Evolutionary conservation across 2,888 invertebrate species (phyloP).

Genomic region (Epinotia nisella): DNA sequence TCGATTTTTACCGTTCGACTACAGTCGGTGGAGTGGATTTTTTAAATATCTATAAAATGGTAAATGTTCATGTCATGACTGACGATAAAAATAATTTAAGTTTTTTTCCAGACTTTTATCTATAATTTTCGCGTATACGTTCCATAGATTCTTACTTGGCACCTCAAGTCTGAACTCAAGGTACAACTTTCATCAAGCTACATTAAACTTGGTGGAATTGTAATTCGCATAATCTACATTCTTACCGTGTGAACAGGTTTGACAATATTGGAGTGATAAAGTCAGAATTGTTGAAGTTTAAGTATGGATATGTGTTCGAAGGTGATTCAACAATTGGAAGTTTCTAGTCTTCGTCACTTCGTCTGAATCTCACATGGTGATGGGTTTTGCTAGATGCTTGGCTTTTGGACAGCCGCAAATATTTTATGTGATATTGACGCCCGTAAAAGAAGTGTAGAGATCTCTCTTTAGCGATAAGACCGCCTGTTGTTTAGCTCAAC

Average conservation of each 20-base stretch:
- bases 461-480: too few species aligned
- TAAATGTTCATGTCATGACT: too few species aligned
- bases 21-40: too few species aligned
- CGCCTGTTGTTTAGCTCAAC: too few species aligned
- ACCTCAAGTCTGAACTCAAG: constrained; percentile 42
- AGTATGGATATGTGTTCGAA: constrained; percentile 13
- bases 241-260: constrained; percentile 38
- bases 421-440: too few species aligned
- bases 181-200: constrained; percentile 39
- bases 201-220: constrained; percentile 43
- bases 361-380: neutral
- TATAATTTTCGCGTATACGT: constrained; percentile 10
- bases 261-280: constrained; percentile 29
- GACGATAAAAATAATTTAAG: too few species aligned
- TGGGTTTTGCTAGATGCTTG: neutral
- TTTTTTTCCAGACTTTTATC: constrained; percentile 5
- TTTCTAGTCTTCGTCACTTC: neutral
- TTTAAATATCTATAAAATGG: too few species aligned
- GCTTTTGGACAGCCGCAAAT: neutral
- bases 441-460: too few species aligned
- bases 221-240: constrained; percentile 44
- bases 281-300: constrained; percentile 19
- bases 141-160: constrained; percentile 35
- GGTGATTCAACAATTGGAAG: constrained; percentile 1
- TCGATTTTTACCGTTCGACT: too few species aligned